Evolutionary conservation across 2,113 vertebrate species (phyloP), one percentile per base, ranked within the genome.

Genomic region (Lycaon pictus): DNA sequence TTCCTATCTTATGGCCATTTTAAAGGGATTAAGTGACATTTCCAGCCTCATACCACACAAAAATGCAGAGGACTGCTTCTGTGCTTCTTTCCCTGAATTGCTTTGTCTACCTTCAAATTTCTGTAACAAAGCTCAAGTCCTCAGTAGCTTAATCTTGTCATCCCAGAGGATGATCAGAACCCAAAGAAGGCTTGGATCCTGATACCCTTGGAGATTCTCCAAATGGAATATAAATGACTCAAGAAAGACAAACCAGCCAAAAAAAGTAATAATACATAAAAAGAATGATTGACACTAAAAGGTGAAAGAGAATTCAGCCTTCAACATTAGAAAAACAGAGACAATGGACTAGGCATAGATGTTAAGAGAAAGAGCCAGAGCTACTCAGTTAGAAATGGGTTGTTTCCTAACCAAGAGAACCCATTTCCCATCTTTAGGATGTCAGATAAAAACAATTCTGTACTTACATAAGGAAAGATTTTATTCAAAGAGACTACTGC

Each of bases 181-280:
- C 2, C 65, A 9, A 25, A 79, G 55, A 86, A 84, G 23, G 0
- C 25, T 35, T 11, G 58, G 17, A 35, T 81, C 22, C 19, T 16
- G 32, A 60, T n/a, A 74, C 8, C 48, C 6, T 80, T 48, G 35
- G 17, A 53, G 35, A 90, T 87, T 55, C 23, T 85, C 25, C 7
- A 67, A 71, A 84, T 60, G 7, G 32, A 90, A 88, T 51, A n/a
- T 51, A 80, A 62, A 81, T 62, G 88, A 62, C 16, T 67, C 51
- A 63, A 93, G 60, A 88, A 55, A 89, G 16, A 8, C 15, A 95
- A 86, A 77, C 43, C 20, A 89, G 83, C 15, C 35, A 65, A 92
- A 93, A 71, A 79, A 96, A 91, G 17, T 82, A 48, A 51, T 62
- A 81, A 89, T n/a, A 56, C 3, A 62, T 51, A 81, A 62, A 83